Evolutionary conservation across 2,797 vertebrate species (phyloP).

Genomic region (Siniperca obscura): DNA sequence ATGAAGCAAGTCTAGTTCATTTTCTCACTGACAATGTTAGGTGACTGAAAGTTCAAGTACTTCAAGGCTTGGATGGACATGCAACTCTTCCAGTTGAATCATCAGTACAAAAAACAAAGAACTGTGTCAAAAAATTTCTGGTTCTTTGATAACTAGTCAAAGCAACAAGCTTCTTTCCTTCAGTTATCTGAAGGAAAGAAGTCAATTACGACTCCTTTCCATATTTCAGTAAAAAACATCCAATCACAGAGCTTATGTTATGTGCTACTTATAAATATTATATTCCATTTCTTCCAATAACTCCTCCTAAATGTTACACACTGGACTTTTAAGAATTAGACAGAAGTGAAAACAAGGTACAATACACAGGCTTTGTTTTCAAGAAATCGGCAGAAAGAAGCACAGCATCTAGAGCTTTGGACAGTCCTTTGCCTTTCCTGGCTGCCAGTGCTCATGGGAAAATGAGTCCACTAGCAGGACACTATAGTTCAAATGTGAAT

Average conservation of each 20-base stretch:
- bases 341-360: not conserved
- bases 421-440: not conserved
- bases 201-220: not conserved
- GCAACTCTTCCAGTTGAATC: not conserved
- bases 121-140: not conserved
- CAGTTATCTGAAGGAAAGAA: not conserved
- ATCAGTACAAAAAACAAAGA: not conserved
- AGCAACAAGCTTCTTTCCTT: not conserved
- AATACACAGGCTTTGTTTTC: not conserved
- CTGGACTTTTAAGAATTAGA: no score
- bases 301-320: no score
- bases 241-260: no score
- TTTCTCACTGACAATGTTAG: no score
- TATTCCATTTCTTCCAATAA: no score
- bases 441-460: not conserved
- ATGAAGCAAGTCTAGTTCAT: no score
- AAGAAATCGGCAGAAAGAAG: not conserved
- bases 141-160: not conserved
- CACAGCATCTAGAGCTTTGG: not conserved
- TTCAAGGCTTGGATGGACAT: not conserved
- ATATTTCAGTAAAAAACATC: no score
- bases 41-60: not conserved
- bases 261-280: no score
- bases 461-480: not conserved
- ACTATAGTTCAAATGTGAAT: constrained; percentile 10